Percentiles rank a stretch among this genome's conserved stretches.
Conservation (phyloP, 2,888 invertebrate genomes). For the Lymantria dispar region DNA sequence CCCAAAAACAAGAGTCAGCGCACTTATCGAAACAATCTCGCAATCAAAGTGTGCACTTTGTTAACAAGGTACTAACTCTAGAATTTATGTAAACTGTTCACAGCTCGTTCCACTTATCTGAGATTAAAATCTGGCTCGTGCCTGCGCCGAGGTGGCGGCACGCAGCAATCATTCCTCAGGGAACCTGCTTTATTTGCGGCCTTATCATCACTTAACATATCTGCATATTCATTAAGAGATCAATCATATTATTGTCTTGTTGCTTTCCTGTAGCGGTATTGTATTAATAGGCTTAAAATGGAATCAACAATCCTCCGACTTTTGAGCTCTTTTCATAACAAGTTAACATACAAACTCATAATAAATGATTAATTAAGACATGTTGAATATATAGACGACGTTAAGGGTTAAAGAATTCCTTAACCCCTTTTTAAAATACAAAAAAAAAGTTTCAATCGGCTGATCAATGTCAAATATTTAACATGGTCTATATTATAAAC, state of each 20-base stretch:
- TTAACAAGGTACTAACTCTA: slow-evolving; percentile 79
- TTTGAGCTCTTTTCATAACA: neutral
- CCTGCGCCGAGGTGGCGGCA: slow-evolving; percentile 58
- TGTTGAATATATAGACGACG: too few species aligned
- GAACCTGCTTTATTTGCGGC: slow-evolving; percentile 68
- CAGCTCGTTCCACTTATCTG: slow-evolving; percentile 71
- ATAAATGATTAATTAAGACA: too few species aligned
- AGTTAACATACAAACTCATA: too few species aligned
- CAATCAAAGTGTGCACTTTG: slow-evolving; percentile 77
- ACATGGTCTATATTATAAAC: too few species aligned
- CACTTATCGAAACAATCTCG: slow-evolving; percentile 66
- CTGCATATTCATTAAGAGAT: slow-evolving; percentile 80
- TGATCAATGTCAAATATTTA: too few species aligned
- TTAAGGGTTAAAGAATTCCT: too few species aligned
- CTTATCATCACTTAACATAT: slow-evolving; percentile 74
- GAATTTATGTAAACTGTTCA: slow-evolving; percentile 81
- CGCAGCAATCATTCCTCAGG: slow-evolving; percentile 73
- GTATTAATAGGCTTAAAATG: slow-evolving; percentile 25
- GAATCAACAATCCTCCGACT: neutral
- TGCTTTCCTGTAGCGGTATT: slow-evolving; percentile 2
- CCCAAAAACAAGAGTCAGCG: slow-evolving; percentile 39
- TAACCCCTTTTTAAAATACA: too few species aligned
- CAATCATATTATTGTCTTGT: slow-evolving; percentile 70
- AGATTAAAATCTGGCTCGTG: slow-evolving; percentile 77
- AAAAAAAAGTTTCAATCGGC: too few species aligned